Percentiles rank a stretch among this genome's conserved stretches.
These are phyloP conservation scores for Aphidius ervi DNA, from an alignment of 1,140 invertebrate species.

Conservation along the genomic window DNA sequence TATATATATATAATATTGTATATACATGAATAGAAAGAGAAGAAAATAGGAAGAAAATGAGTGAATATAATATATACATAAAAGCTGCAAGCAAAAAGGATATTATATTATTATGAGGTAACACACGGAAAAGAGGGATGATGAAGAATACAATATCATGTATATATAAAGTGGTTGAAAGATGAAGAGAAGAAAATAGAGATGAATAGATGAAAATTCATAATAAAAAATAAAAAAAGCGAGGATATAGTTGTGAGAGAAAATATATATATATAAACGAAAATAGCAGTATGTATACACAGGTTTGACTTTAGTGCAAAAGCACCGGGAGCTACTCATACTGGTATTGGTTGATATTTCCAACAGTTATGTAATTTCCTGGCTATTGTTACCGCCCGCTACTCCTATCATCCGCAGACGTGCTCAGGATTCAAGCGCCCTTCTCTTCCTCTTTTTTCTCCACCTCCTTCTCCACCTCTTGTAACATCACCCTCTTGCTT, in stretches of 20 bases:
- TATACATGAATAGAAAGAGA: too few relatives aligned
- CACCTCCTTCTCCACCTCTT: background rate
- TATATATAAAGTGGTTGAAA: too few relatives aligned
- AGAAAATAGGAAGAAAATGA: background rate
- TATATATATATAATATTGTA: too few relatives aligned
- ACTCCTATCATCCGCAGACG: conserved; percentile 49
- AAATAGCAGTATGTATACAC: too few relatives aligned
- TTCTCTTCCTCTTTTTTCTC: background rate
- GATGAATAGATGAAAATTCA: background rate
- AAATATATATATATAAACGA: too few relatives aligned
- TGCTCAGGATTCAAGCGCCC: conserved; percentile 35
- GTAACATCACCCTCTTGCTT: too few relatives aligned
- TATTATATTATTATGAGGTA: too few relatives aligned
- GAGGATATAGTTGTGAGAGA: too few relatives aligned
- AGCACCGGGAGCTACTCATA: conserved; percentile 14
- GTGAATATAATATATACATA: background rate
- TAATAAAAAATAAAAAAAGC: too few relatives aligned
- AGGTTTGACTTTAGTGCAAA: background rate
- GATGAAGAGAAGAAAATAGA: conserved; percentile 1
- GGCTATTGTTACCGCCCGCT: conserved; percentile 49
- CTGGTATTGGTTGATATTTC: conserved; percentile 54
- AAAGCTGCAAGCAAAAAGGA: too few relatives aligned
- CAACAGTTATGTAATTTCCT: conserved; percentile 57
- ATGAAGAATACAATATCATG: too few relatives aligned
- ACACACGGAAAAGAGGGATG: too few relatives aligned